Conservation (phyloP, 2,888 invertebrate genomes). For the Drosophila fungiperda region DNA sequence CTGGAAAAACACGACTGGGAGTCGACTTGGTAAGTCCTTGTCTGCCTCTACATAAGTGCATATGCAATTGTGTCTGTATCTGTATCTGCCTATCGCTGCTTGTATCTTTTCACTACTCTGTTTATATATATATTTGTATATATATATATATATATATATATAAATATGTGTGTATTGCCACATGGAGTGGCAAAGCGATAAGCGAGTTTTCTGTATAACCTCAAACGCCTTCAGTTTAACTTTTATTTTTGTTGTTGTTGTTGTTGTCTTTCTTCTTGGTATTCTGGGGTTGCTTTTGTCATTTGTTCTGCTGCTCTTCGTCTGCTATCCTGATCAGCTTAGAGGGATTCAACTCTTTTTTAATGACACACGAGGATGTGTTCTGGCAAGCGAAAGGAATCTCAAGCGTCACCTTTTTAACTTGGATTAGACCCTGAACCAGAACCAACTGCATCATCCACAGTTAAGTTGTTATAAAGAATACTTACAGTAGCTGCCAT, state of each 20-base stretch:
- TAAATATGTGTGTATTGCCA: conserved; percentile 1
- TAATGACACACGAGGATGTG: conserved; percentile 6
- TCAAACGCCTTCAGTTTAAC: conserved; percentile 30
- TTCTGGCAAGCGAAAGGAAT: neutral
- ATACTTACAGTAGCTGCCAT: conserved; percentile 69
- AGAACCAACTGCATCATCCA: conserved; percentile 20
- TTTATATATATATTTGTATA: neutral
- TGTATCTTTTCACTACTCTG: neutral
- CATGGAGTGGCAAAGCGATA: conserved; percentile 20
- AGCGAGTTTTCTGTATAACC: conserved; percentile 25
- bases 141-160: neutral
- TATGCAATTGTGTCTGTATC: conserved; percentile 14
- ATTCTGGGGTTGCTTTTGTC: conserved; percentile 2
- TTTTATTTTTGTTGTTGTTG: conserved; percentile 5
- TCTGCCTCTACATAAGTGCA: conserved; percentile 25
- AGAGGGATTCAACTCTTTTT: conserved; percentile 12
- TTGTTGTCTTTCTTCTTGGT: conserved; percentile 7
- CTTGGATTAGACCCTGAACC: conserved; percentile 8
- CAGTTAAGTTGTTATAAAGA: conserved; percentile 19
- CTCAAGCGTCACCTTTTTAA: conserved; percentile 12
- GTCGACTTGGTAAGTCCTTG: conserved; percentile 41
- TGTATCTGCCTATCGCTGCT: conserved; percentile 15
- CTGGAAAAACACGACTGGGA: conserved; percentile 31
- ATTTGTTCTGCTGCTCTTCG: conserved; percentile 15
- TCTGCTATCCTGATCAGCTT: conserved; percentile 33